Evolutionary conservation across 2,888 invertebrate genomes (phyloP), one percentile per base, ranked within the genome.

Genomic region (Parnassius apollo): DNA sequence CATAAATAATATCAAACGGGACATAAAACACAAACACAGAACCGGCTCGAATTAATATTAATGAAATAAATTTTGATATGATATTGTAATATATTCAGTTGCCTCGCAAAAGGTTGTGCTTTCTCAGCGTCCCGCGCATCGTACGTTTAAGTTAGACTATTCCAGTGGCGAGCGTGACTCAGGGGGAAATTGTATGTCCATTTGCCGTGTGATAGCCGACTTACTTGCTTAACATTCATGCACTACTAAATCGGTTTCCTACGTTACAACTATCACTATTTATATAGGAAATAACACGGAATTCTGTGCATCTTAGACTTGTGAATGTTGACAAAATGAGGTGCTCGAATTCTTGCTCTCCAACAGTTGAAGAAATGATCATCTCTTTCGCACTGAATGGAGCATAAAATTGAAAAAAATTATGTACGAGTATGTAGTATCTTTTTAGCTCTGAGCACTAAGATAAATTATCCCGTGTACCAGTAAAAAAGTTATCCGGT

Each of bases 91-190:
- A 64, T 71, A 75, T 75, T 75, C 73, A 68, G 69, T 66, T 63
- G 66, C 66, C 63, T 65, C 66, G 64, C 57, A 64, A 61, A 61
- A 49, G 13, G 49, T n/a, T 49, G 49, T 51, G 49, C 42, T 49
- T 65, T 70, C 66, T 63, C 63, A 63, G 67, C 68, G 71, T 72
- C 70, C 70, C 65, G 59, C 50, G 59, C 67, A 67, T 68, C 70
- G 68, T 68, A 66, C 66, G 66, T 60, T 54, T 57, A 69, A 67
- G 69, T 70, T 72, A 70, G 68, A 69, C 69, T 64, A 64, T 73
- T 72, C 72, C 69, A 71, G 68, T 64, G 50, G 62, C 69, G 68
- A 72, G 69, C 76, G 76, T 76, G 76, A 75, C 76, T 71, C 52
- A 64, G 63, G 64, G 66, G 66, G 74, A 73, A 72, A 73, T 75